Percentiles rank a stretch among this genome's conserved stretches.
Evolutionary conservation across 2,888 invertebrate genomes (phyloP).

Genomic region (Drosophila kanekoi): DNA sequence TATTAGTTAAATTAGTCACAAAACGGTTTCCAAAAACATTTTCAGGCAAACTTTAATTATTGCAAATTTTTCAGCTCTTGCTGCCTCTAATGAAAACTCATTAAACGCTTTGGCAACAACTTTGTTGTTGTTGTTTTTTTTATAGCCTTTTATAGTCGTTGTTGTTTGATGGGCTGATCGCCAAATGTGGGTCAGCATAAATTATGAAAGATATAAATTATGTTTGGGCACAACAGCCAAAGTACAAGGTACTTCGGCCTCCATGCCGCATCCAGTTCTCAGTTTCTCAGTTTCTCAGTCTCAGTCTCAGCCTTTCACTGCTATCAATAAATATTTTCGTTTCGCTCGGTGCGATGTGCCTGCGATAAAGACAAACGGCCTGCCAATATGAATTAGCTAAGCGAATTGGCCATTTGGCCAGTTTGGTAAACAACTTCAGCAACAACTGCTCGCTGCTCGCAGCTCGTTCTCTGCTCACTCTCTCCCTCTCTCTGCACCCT

Average conservation of each 20-base stretch:
- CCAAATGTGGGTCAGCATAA: slow-evolving; percentile 74
- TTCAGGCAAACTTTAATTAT: slow-evolving; percentile 67
- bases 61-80: slow-evolving; percentile 52
- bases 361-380: slow-evolving; percentile 78
- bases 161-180: slow-evolving; percentile 46
- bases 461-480: neutral
- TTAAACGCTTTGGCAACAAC: slow-evolving; percentile 51
- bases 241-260: slow-evolving; percentile 43
- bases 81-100: slow-evolving; percentile 47
- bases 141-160: slow-evolving; percentile 36
- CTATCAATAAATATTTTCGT: slow-evolving; percentile 76
- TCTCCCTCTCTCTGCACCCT: neutral
- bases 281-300: slow-evolving; percentile 6
- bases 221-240: slow-evolving; percentile 47
- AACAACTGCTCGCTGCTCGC: slow-evolving; percentile 12
- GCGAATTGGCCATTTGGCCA: slow-evolving; percentile 75
- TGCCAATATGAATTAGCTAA: slow-evolving; percentile 79
- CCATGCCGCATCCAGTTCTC: slow-evolving; percentile 23
- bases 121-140: slow-evolving; percentile 31
- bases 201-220: slow-evolving; percentile 79
- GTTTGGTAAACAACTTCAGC: slow-evolving; percentile 65
- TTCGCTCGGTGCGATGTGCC: slow-evolving; percentile 60
- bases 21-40: slow-evolving; percentile 70
- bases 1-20: slow-evolving; percentile 79
- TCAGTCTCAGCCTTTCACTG: slow-evolving; percentile 66